phyloP scores from a whole-genome alignment of 2,888 invertebrate genomes.

The Trissoscelio sp. region DNA sequence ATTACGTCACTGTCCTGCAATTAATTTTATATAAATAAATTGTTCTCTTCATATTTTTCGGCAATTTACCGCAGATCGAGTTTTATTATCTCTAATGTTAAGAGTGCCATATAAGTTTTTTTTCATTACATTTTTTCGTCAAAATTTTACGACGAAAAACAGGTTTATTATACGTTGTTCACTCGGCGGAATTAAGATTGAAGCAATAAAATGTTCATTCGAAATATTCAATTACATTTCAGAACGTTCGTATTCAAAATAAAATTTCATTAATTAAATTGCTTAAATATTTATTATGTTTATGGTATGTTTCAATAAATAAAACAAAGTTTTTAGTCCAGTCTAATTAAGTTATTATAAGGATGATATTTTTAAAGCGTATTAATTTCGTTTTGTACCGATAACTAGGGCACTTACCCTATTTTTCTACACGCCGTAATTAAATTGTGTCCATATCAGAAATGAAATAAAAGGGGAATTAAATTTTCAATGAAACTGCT shows the following conservation, averaged over 20 bases:
- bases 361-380: neutral
- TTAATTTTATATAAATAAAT: too few species aligned
- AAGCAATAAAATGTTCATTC: neutral
- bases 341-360: too few species aligned
- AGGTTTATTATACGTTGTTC: neutral
- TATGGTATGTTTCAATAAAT: too few species aligned
- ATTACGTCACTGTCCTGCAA: neutral
- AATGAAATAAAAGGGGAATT: neutral
- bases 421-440: neutral
- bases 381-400: neutral
- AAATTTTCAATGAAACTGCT: neutral
- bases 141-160: neutral
- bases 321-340: too few species aligned
- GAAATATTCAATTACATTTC: slow-evolving; percentile 7
- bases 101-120: neutral
- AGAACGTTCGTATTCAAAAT: neutral
- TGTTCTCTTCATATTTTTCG: too few species aligned
- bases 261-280: slow-evolving; percentile 1
- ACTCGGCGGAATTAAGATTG: neutral
- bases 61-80: too few species aligned
- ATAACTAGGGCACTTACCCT: neutral
- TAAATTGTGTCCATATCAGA: neutral
- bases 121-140: neutral
- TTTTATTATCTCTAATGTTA: neutral
- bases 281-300: neutral